Conservation (phyloP, 2,888 invertebrate species). For the Neoascia interrupta region DNA sequence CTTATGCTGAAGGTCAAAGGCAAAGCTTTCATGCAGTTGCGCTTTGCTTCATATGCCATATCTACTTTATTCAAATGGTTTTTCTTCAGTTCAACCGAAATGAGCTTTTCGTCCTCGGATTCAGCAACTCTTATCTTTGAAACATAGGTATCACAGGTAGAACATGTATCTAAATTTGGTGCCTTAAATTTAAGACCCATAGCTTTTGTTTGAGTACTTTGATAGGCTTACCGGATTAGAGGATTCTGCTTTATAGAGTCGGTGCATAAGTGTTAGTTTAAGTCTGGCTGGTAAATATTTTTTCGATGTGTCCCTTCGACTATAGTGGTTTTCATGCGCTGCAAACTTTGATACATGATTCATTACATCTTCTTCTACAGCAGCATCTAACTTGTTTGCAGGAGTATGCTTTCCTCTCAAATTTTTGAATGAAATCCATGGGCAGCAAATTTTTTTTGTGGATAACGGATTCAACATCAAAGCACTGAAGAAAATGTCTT, state of each 20-base stretch:
- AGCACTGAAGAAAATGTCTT: conserved; percentile 44
- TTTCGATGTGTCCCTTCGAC: conserved; percentile 13
- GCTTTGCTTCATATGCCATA: conserved; percentile 46
- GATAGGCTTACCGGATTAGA: conserved; percentile 40
- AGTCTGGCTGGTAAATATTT: conserved; percentile 28
- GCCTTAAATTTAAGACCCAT: conserved; percentile 58
- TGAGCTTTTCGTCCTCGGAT: neutral
- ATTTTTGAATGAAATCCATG: conserved; percentile 23
- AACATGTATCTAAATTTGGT: conserved; percentile 12
- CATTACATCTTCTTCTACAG: conserved; percentile 16
- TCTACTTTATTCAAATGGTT: conserved; percentile 18
- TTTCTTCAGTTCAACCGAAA: neutral
- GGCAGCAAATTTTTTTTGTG: conserved; percentile 25
- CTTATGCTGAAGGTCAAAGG: conserved; percentile 52
- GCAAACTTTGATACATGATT: conserved; percentile 33
- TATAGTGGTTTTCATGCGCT: conserved; percentile 30
- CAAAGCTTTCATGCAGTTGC: conserved; percentile 24
- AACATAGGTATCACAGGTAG: conserved; percentile 4
- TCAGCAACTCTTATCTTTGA: neutral
- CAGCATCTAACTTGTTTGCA: conserved; percentile 16
- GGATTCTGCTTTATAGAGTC: conserved; percentile 18
- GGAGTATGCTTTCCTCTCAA: conserved; percentile 14
- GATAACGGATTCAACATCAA: conserved; percentile 36
- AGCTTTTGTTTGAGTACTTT: conserved; percentile 43
- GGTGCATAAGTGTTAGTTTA: conserved; percentile 49